Evolutionary conservation across 2,888 invertebrate species (phyloP).

Genomic region (Melanotus villosus): DNA sequence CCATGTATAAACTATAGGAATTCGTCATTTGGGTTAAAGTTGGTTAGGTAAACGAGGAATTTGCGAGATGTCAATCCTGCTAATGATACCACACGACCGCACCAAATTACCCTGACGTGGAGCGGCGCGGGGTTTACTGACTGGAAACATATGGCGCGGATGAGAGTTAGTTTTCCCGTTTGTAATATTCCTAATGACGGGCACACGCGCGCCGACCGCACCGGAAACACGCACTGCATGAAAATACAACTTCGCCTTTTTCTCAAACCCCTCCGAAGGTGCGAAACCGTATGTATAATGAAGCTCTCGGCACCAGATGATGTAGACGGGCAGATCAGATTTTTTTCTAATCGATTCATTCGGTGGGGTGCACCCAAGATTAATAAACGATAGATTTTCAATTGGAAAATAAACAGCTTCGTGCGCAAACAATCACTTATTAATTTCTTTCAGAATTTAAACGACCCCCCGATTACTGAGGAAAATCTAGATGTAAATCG

Average conservation of each 20-base stretch:
- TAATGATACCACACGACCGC: conserved; percentile 69
- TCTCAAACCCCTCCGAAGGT: conserved; percentile 39
- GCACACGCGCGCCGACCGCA: conserved; percentile 63
- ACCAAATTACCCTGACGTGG: conserved; percentile 65
- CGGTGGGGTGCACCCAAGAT: conserved; percentile 42
- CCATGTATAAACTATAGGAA: conserved; percentile 38
- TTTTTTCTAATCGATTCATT: conserved; percentile 50
- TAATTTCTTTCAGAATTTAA: conserved; percentile 36
- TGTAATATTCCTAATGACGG: conserved; percentile 71
- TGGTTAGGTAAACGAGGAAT: conserved; percentile 62
- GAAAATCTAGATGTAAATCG: too few species aligned
- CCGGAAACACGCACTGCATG: conserved; percentile 65
- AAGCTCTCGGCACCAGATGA: conserved; percentile 44
- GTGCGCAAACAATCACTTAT: conserved; percentile 33
- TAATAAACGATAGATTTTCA: conserved; percentile 52
- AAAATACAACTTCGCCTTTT: conserved; percentile 65
- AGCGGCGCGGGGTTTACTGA: conserved; percentile 58
- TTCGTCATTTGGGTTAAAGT: conserved; percentile 48
- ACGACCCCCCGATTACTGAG: too few species aligned
- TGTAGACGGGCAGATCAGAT: conserved; percentile 40
- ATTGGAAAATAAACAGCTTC: conserved; percentile 46
- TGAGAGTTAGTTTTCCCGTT: conserved; percentile 69
- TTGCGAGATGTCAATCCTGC: conserved; percentile 69
- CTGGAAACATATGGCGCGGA: conserved; percentile 67
- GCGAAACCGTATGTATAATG: conserved; percentile 49